phyloP scores from a whole-genome alignment of 2,113 vertebrate genomes.

The Dinomys branickii region DNA sequence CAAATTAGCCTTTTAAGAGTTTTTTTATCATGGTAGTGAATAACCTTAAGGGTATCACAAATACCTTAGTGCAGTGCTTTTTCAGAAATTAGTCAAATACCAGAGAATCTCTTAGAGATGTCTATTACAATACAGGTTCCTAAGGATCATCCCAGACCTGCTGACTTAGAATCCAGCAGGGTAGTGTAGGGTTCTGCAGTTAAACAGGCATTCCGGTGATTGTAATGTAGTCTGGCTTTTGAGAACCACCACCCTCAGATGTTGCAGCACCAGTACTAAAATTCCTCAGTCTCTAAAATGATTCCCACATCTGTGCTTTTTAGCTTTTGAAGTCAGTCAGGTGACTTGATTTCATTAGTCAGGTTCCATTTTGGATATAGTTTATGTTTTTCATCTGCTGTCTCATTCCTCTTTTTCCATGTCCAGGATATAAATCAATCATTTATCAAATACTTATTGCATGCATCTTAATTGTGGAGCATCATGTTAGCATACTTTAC shows the following conservation, averaged over 20 bases:
- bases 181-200: neutral
- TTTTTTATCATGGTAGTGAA: constrained; percentile 52
- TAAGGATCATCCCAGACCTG: neutral
- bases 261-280: constrained; percentile 18
- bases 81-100: neutral
- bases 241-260: neutral
- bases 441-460: constrained; percentile 11
- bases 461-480: neutral
- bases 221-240: constrained; percentile 5
- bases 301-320: constrained; percentile 27
- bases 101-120: neutral
- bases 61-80: neutral
- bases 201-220: neutral
- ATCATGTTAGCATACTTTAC: neutral
- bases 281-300: constrained; percentile 36
- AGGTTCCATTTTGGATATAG: constrained; percentile 29
- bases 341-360: constrained; percentile 49
- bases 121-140: constrained; percentile 29
- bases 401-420: constrained; percentile 44
- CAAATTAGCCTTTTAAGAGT: constrained; percentile 18
- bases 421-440: neutral
- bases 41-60: neutral
- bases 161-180: neutral
- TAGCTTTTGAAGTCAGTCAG: constrained; percentile 56
- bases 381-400: constrained; percentile 55